Evolutionary conservation across 2,113 vertebrate species (phyloP), one percentile per base, ranked within the genome.

Genomic region (Castor canadensis): DNA sequence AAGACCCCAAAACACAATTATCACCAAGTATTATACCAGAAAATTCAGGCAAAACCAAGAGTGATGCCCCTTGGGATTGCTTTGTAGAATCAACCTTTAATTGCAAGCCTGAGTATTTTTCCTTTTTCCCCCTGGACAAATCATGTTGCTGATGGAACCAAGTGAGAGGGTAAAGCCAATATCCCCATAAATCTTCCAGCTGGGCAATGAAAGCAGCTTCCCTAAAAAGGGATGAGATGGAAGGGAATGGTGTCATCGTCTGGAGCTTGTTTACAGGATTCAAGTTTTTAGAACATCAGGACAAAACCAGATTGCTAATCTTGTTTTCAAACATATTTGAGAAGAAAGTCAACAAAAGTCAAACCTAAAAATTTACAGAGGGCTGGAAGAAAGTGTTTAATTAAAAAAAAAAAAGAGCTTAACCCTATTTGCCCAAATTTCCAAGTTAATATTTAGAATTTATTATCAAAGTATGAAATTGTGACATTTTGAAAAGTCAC

Each of bases 201-300:
- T 89, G 86, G 92, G 80, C 49, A 94, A 82, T 24, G 64, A 91
- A 73, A 60, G 79, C 3, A 40, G 76, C 83, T 88, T 94, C 69
- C 94, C 87, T 96, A 85, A 95, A 96, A 97, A 85, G 95, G 92
- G 88, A 81, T 83, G 77, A 94, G 86, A 24, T 58, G 28, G 58
- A 77, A 87, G 92, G 73, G 66, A 93, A 85, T 24, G 15, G 24
- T 56, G 62, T 67, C 86, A 75, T 93, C 64, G n/a, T 87, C 16
- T 45, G 28, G 58, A 95, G 69, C 69, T 30, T 95, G 91, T 94
- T 97, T 97, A 94, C 76, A 84, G 56, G 43, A 81, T 3, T 56
- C 26, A 26, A 72, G 69, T 76, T 52, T 64, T 80, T 52, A 52
- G 87, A 26, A 32, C 28, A 22, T 6, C 67, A 3, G 67, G 43